Evolutionary conservation across 2,888 invertebrate genomes (phyloP), one percentile per base, ranked within the genome.

Genomic region (Leucophora obtusa): DNA sequence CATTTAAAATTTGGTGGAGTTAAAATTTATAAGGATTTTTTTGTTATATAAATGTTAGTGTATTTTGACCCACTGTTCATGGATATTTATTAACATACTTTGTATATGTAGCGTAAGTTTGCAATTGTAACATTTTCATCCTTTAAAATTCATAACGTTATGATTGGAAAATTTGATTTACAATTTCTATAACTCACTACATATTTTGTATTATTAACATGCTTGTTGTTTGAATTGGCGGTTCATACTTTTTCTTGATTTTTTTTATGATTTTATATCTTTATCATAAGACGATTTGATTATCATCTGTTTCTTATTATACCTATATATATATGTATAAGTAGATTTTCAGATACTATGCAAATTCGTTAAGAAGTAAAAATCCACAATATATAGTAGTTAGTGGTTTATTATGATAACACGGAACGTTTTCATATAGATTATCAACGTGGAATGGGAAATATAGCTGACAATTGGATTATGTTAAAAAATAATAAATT

Each of bases 381-480:
- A 28, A 33, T 14, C 4, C 28, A 47, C 43, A 7, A n/a, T 33
- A 58, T 76, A 28, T 60, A 50, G 28, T 76, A 72, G 72, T 81
- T 76, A 72, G 80, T 69, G 76, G 76, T 81, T 76, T 63, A 69
- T 81, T 72, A 76, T 69, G 33, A 65, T 11, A 69, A 76, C 62
- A 63, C 62, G 43, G 35, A 28, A 18, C 43, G 47, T 51, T 28
- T 53, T 70, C 17, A 59, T n/a, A n/a, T n/a, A n/a, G n/a, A n/a
- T n/a, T n/a, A n/a, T n/a, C n/a, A n/a, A n/a, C 1, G 11, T 11
- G 43, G n/a, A n/a, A 47, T 47, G 43, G 43, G 43, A 47, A 47
- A 47, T 47, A 70, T 69, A 24, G 68, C 78, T 81, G 85, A 83
- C 87, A 88, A 88, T 89, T 89, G 89, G 88, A 88, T 88, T 89